phyloP scores from a whole-genome alignment of 2,888 invertebrate species.

The Pilophorus perplexus region DNA sequence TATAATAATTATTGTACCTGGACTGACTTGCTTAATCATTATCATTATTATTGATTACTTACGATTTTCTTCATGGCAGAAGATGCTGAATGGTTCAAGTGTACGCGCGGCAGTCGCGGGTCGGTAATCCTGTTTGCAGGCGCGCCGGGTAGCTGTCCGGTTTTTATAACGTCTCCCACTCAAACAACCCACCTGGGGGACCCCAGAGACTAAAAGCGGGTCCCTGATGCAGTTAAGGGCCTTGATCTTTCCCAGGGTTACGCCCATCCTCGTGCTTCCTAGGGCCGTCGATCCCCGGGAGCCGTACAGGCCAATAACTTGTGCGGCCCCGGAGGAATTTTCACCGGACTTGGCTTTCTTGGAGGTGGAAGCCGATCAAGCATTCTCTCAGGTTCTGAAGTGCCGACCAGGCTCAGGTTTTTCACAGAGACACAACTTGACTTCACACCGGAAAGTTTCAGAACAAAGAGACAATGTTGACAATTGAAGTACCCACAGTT shows the following conservation, averaged over 20 bases:
- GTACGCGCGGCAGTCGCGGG: constrained; percentile 13
- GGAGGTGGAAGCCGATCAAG: too few relatives aligned
- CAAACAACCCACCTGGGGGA: constrained; percentile 21
- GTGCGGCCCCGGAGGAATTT: not conserved
- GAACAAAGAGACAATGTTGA: too few relatives aligned
- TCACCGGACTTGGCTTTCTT: too few relatives aligned
- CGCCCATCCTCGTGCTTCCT: constrained; percentile 21
- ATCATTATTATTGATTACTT: too few relatives aligned
- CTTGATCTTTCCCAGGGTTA: constrained; percentile 33
- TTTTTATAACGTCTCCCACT: constrained; percentile 37
- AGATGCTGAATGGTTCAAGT: constrained; percentile 29
- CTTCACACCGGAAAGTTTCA: too few relatives aligned
- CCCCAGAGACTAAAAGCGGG: not conserved
- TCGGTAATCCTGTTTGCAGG: constrained; percentile 23
- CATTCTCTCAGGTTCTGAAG: too few relatives aligned
- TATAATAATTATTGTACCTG: too few relatives aligned
- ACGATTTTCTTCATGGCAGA: constrained; percentile 36
- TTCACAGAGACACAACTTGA: too few relatives aligned
- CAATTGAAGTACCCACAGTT: too few relatives aligned
- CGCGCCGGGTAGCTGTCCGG: constrained; percentile 14
- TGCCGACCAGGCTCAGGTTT: too few relatives aligned
- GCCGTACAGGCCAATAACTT: not conserved
- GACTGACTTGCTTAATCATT: too few relatives aligned
- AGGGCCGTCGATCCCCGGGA: not conserved
- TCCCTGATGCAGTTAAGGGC: constrained; percentile 27